These are phyloP conservation scores for Phainopepla nitens DNA, from an alignment of 2,113 vertebrate genomes.

Conservation along the genomic window DNA sequence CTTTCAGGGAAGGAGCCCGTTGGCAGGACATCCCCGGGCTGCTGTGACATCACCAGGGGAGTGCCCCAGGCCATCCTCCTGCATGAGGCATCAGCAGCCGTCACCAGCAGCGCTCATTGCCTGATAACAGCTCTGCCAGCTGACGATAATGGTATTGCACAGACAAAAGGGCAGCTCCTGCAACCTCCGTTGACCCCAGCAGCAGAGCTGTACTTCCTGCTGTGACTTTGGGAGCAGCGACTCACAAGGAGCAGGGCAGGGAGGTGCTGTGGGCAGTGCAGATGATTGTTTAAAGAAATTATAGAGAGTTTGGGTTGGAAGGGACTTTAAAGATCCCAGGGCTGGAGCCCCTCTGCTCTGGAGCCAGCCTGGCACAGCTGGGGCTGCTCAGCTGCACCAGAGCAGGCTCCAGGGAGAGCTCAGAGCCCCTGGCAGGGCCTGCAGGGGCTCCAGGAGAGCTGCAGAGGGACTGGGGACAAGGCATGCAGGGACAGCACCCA, in stretches of 20 bases:
- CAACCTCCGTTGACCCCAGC: background rate
- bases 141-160: background rate
- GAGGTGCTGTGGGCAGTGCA: background rate
- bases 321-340: background rate
- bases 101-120: background rate
- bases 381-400: background rate
- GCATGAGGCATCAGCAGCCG: fast-evolving
- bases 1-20: background rate
- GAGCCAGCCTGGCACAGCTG: background rate
- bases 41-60: background rate
- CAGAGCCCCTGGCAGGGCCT: background rate
- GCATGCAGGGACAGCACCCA: background rate
- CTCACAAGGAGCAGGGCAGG: background rate
- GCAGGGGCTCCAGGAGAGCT: background rate
- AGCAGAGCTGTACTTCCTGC: background rate
- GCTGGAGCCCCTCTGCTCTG: background rate
- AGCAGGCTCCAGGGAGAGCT: background rate
- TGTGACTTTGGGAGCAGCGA: fast-evolving
- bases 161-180: background rate
- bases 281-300: background rate
- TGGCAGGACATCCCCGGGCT: background rate
- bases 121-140: background rate
- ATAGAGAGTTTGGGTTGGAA: background rate
- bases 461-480: background rate
- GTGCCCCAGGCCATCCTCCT: background rate